These are phyloP conservation scores for Frankliniella fusca DNA, from an alignment of 2,888 invertebrate genomes.

Conservation along the genomic window DNA sequence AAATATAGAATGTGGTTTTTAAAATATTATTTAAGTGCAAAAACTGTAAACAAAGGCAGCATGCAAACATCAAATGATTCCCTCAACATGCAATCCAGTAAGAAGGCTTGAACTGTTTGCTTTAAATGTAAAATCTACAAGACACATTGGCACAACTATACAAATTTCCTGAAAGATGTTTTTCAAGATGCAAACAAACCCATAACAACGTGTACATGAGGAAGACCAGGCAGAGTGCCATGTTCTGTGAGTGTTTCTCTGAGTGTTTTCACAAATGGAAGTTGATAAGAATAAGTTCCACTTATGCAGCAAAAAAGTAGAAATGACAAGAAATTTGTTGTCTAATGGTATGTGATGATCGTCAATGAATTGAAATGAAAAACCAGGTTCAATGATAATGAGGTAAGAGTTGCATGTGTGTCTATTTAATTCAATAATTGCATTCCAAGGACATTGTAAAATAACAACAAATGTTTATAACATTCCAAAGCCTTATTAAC, in stretches of 20 bases:
- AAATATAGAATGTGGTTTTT: background rate
- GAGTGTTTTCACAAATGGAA: background rate
- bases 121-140: background rate
- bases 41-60: background rate
- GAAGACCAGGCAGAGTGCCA: background rate
- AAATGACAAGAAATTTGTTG: background rate
- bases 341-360: no score
- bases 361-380: background rate
- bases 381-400: background rate
- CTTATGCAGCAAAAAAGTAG: background rate
- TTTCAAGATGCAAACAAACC: background rate
- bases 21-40: background rate
- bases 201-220: background rate
- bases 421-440: slow-evolving; percentile 27
- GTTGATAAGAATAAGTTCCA: background rate
- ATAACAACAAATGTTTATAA: slow-evolving; percentile 27
- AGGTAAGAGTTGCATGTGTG: background rate
- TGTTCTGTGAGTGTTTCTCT: background rate
- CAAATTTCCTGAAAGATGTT: background rate
- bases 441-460: slow-evolving; percentile 20
- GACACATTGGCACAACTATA: background rate
- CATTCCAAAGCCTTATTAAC: slow-evolving; percentile 23
- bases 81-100: background rate
- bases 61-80: background rate
- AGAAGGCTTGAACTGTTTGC: background rate